Evolutionary conservation across 2,888 invertebrate species (phyloP), one percentile per base, ranked within the genome.

Genomic region (Ormyrus rosae): DNA sequence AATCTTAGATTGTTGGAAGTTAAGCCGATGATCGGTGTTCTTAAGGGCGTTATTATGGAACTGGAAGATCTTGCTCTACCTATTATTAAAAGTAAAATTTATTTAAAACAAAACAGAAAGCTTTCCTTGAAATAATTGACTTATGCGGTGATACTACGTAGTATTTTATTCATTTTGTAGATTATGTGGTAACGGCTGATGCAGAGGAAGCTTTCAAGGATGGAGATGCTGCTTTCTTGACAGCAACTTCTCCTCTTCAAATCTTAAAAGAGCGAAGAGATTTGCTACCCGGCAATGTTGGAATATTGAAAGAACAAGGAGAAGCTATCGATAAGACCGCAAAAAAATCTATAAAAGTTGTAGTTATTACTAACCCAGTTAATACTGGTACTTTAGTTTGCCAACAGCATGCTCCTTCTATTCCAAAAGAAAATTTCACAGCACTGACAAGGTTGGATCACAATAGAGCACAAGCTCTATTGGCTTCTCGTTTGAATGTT

Each of bases 211-310:
- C 97, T n/a, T 99, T 99, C 91, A 96, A 96, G 89, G 96, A 98
- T 92, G 96, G 98, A 68, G 96, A 98, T 84, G 97, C 98, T 73
- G 99, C 98, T 58, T 98, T 99, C 91, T 92, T 99, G 81, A 98
- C 99, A 64, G 99, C 99, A 53, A 96, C 99, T 51, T 99, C 99
- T 99, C 99, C 99, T 0, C 95, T 99, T 75, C 96, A 96, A 88
- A 95, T 97, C 90, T 99, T 99, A 74, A 99, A 99, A 99, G 99
- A 99, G 91, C 94, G 99, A 78, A 99, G 99, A 91, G 99, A 99
- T 90, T 93, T 99, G 58, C 93, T 99, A 5, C 95, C 97, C 13
- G 99, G 99, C 55, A 99, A 99, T 91, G 99, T 99, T 6, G 97
- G 96, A 91, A 99, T 99, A 89, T 99, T 99, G 92, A 98, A 99